Evolutionary conservation across 2,888 invertebrate species (phyloP).

Genomic region (Chrysolina haemoptera): DNA sequence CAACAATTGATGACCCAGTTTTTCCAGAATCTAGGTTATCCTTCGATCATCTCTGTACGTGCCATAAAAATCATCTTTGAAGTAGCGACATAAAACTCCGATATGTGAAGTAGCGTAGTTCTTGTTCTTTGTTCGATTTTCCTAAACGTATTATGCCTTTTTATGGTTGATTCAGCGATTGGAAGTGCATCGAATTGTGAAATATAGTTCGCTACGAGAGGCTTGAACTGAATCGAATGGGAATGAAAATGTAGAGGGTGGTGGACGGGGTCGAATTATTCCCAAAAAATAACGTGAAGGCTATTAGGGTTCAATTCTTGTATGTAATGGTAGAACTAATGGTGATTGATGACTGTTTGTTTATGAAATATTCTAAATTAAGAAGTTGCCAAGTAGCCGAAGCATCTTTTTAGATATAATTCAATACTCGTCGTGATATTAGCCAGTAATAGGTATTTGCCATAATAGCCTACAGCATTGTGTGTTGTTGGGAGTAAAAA

Average conservation of each 20-base stretch:
- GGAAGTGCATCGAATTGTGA: conserved; percentile 37
- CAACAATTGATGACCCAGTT: no score
- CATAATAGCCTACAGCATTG: no score
- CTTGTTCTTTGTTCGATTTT: conserved; percentile 27
- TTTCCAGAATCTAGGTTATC: neutral
- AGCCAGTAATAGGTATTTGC: no score
- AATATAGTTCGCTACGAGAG: conserved; percentile 24
- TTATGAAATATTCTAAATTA: no score
- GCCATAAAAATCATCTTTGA: conserved; percentile 14
- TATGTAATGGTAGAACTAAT: no score
- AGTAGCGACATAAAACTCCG: conserved; percentile 16
- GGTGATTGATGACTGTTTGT: no score
- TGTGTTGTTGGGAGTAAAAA: no score
- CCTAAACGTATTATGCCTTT: conserved; percentile 39
- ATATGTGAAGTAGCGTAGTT: conserved; percentile 8
- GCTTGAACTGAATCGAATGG: neutral
- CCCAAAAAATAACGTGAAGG: no score
- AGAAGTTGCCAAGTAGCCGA: no score
- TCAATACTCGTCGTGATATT: no score
- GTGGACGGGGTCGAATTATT: neutral
- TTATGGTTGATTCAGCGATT: conserved; percentile 36
- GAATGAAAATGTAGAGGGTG: neutral
- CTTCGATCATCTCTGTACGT: neutral
- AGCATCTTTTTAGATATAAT: no score
- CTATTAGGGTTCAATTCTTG: no score